Base-by-base conservation (phyloP, 1,140 invertebrate genomes). In the Goniozus legneri region DNA sequence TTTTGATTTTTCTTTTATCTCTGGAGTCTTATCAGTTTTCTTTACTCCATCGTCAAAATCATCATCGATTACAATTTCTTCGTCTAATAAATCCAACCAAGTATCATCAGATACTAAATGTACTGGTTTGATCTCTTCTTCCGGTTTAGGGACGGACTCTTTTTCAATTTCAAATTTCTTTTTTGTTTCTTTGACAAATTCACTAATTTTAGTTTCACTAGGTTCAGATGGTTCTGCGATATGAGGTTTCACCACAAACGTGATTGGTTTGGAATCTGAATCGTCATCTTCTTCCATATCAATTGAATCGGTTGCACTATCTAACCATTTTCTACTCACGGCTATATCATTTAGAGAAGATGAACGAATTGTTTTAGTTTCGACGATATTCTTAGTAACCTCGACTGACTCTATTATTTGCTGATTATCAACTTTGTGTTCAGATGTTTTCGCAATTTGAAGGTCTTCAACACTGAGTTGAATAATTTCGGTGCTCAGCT, bases 11-110 rank as follows among this genome's bases (percentile, higher is more conserved):
- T 54, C 34, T 12, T 49, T 43, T 37, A 10, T 3, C 12, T 35
- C 33, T 20, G 16, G 20, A 16, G 21, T 21, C 19, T 35, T 24
- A 14, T 15, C 13, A 10, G 30, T 2, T 39, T 41, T 8, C 31
- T 15, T 3, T 22, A 3, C n/a, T 15, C 38, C 13, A 33, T 41
- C 15, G 8, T 15, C 15, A 0, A 30, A 8, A 15, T 36, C 8
- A n/a, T 15, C 15, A 18, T 21, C 3, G 18, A 14, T 15, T 27
- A n/a, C 8, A 15, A 39, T 24, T 12, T 44, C 21, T 16, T 3
- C 7, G 19, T 15, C 18, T 33, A 82, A 50, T 37, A 79, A 69
- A 62, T 72, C 65, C 64, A 81, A 74, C 72, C 77, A 81, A 10
- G 71, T 54, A 47, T 71, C 74, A 20, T 70, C 68, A 6, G 76